A percentile compares a stretch with the other conserved stretches of the same genome.
These are phyloP conservation scores for Hydrolagus colliei DNA, from an alignment of 2,797 vertebrate genomes.

Conservation along the genomic window DNA sequence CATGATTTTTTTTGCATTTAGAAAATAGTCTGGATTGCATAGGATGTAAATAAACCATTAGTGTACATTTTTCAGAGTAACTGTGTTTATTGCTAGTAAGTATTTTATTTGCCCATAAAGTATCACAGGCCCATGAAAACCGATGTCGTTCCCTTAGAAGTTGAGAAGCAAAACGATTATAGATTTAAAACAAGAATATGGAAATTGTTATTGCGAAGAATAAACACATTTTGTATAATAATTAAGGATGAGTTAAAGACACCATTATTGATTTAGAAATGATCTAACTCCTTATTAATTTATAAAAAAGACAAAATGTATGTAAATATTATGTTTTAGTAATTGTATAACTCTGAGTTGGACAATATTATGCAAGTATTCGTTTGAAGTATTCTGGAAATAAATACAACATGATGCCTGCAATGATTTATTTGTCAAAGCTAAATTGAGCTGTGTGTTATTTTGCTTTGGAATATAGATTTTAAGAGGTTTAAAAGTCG, in stretches of 20 bases:
- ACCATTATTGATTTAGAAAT: neutral
- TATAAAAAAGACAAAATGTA: too few relatives aligned
- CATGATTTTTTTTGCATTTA: neutral
- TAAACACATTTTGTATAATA: conserved; percentile 4
- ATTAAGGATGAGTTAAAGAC: neutral
- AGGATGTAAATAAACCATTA: neutral
- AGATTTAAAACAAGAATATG: neutral
- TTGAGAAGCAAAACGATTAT: neutral
- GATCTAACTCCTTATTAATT: neutral
- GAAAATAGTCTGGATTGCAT: neutral
- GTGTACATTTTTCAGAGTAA: neutral
- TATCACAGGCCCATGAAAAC: neutral
- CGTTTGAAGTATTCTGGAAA: neutral
- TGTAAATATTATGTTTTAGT: too few relatives aligned
- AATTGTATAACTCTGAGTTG: neutral
- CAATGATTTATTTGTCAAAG: too few relatives aligned
- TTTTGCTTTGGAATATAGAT: neutral
- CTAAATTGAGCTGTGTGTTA: neutral
- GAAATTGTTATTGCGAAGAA: neutral
- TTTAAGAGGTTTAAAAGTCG: conserved; percentile 4
- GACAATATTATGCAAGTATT: neutral
- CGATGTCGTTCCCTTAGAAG: neutral
- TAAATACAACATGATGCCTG: neutral
- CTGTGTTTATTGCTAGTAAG: neutral
- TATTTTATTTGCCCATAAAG: neutral